A percentile compares a stretch with the other conserved stretches of the same genome.
These are phyloP conservation scores for Oscheius sp. DNA, from an alignment of 2,888 invertebrate species.

Conservation along the genomic window DNA sequence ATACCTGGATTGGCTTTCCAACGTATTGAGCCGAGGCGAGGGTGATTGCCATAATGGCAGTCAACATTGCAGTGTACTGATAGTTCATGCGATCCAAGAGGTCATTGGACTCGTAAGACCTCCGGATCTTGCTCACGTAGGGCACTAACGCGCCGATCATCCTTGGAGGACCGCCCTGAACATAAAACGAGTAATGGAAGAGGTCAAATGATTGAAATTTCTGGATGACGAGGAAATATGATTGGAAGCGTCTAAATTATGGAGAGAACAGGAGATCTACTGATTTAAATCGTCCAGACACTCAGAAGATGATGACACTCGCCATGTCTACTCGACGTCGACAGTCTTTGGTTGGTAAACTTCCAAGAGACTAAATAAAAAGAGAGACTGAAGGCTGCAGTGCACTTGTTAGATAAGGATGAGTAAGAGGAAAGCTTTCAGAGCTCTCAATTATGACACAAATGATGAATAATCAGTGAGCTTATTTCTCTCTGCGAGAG, in stretches of 20 bases:
- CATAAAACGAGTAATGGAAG: too few species aligned
- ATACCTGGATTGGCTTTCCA: conserved; percentile 69
- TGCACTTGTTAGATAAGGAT: too few species aligned
- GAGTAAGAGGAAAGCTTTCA: too few species aligned
- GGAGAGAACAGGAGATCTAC: background rate
- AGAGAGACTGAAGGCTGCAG: background rate
- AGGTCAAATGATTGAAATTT: background rate
- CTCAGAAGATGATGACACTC: too few species aligned
- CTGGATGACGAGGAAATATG: background rate
- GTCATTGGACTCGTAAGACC: conserved; percentile 71
- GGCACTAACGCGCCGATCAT: conserved; percentile 68
- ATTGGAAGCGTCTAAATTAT: background rate
- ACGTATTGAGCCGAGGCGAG: conserved; percentile 72
- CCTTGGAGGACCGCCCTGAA: conserved; percentile 36
- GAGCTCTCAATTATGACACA: too few species aligned
- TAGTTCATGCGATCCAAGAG: conserved; percentile 69
- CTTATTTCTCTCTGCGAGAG: too few species aligned
- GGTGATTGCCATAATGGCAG: conserved; percentile 66
- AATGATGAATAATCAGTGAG: too few species aligned
- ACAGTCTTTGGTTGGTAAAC: too few species aligned
- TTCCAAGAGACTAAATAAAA: too few species aligned
- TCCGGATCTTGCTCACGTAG: conserved; percentile 58
- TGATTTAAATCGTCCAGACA: too few species aligned
- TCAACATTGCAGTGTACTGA: conserved; percentile 66
- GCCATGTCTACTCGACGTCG: too few species aligned